Evolutionary conservation across 1,140 invertebrate species (phyloP).

Genomic region (Helicoverpa armigera): DNA sequence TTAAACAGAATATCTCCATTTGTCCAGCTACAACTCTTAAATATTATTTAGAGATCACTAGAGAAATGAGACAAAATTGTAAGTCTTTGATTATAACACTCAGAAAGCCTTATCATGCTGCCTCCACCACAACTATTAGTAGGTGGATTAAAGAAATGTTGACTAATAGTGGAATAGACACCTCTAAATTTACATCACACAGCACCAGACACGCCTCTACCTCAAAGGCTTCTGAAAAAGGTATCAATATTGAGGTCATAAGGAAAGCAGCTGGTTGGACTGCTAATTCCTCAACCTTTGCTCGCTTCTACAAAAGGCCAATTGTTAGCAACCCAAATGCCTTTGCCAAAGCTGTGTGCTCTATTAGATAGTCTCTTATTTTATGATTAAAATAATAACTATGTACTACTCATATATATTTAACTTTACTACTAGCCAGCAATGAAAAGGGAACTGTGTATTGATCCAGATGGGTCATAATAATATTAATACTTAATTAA

Average conservation of each 20-base stretch:
- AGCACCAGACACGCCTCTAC: not conserved
- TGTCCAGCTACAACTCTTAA: constrained; percentile 35
- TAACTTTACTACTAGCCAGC: not conserved
- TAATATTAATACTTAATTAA: too few species aligned
- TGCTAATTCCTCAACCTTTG: constrained; percentile 15
- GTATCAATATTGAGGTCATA: constrained; percentile 22
- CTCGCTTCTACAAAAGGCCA: constrained; percentile 48
- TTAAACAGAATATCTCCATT: constrained; percentile 11
- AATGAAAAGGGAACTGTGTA: too few species aligned
- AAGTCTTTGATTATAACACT: constrained; percentile 18
- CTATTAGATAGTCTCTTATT: not conserved
- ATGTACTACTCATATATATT: not conserved
- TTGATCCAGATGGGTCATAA: too few species aligned
- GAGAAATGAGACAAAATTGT: constrained; percentile 5
- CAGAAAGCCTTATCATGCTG: constrained; percentile 31
- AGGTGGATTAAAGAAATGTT: constrained; percentile 44
- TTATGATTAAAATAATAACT: not conserved
- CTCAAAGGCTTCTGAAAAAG: constrained; percentile 4
- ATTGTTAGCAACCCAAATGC: not conserved
- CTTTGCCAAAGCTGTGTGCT: not conserved
- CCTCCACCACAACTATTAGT: constrained; percentile 26
- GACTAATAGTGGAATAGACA: constrained; percentile 9
- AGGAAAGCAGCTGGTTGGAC: constrained; percentile 34
- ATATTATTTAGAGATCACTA: constrained; percentile 19
- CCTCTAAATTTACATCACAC: not conserved